These are phyloP conservation scores for Typhlichthys subterraneus DNA, from an alignment of 2,797 vertebrate species.

Conservation along the genomic window DNA sequence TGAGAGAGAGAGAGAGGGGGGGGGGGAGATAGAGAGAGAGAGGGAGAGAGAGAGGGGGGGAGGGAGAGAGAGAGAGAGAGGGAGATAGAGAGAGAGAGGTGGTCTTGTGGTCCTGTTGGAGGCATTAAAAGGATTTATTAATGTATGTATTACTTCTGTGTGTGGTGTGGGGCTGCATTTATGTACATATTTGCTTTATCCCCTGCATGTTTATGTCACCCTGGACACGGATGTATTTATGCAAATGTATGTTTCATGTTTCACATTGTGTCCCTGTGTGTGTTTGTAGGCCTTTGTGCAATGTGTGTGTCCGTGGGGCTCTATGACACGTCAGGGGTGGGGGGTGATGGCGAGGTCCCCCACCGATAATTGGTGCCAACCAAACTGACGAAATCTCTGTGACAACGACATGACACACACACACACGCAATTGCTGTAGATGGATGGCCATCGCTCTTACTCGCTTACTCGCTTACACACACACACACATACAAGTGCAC, in stretches of 20 bases:
- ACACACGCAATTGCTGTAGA: neutral
- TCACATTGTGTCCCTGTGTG: neutral
- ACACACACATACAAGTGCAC: neutral
- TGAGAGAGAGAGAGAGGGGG: too few species aligned
- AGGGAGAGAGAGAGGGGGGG: too few species aligned
- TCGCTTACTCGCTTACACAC: slow-evolving; percentile 7
- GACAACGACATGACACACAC: slow-evolving; percentile 48
- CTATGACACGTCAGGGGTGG: neutral
- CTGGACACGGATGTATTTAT: neutral
- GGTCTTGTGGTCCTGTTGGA: too few species aligned
- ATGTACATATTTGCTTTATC: too few species aligned
- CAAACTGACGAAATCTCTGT: slow-evolving; percentile 61
- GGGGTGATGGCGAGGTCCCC: slow-evolving; percentile 10
- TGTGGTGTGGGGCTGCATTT: too few species aligned
- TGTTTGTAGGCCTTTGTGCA: neutral
- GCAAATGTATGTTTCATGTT: neutral
- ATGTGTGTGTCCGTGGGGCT: slow-evolving; percentile 35
- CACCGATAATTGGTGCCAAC: slow-evolving; percentile 67
- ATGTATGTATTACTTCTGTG: too few species aligned
- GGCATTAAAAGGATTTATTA: too few species aligned
- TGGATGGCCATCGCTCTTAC: too few species aligned
- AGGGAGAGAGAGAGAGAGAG: too few species aligned
- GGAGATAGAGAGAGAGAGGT: too few species aligned
- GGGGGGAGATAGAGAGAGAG: too few species aligned
- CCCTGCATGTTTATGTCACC: too few species aligned